Evolutionary conservation across 37 sponge, comb jelly and placozoan genomes (phyloP), one percentile per base, ranked within the genome.

Genomic region (Beroe forskalii): DNA sequence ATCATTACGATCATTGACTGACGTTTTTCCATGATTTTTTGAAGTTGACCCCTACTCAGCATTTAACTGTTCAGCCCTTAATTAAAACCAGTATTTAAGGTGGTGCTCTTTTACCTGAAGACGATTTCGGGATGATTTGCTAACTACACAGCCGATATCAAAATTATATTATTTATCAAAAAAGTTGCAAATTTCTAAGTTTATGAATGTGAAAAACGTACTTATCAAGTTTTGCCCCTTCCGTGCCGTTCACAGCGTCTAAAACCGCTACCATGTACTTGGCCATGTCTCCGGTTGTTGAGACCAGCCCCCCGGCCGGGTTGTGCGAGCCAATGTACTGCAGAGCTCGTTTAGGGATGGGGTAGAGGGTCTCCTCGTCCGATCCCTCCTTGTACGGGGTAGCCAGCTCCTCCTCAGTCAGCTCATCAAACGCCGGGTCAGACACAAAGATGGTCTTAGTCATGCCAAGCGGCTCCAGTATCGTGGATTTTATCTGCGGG

Each of bases 251-350:
- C 6, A 38, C 2, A 22, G 75, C 75, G 40, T 72, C 40, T 12
- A 72, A 30, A 22, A 72, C 37, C 31, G 38, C 75, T 36, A 33
- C 30, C 75, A 72, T 72, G 22, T 32, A 72, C 22, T 72, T 72
- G 14, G 75, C 75, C 75, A 72, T 72, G 35, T 72, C 75, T 3
- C 75, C 75, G 1, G 75, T 4, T 33, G 75, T 72, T 3, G 75
- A 72, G 14, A 72, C 30, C 19, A 72, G 28, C 9, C 75, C 75
- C 31, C 75, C 75, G 28, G 75, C 75, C 19, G 75, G 75, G 22
- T 72, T 72, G 75, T 72, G 75, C 19, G 35, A 8, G 0, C 75
- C 75, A 30, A 72, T 72, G 75, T 22, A 72, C 40, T 72, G 12
- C 75, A 72, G 28, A 20, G 40, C 75, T 8, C 20, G 9, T 72